phyloP scores from a whole-genome alignment of 2,797 vertebrate species.

The Cirrhinus mrigala region DNA sequence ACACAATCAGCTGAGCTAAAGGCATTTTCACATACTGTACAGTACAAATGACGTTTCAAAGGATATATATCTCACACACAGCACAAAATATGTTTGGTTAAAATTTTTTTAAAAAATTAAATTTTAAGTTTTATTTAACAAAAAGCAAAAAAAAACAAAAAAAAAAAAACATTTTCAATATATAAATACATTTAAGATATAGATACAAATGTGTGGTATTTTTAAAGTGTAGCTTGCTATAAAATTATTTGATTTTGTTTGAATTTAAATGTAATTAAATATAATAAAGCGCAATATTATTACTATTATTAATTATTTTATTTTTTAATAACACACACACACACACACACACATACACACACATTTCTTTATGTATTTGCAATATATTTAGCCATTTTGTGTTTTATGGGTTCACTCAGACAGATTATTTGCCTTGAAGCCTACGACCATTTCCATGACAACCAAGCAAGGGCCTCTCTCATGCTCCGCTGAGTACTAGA shows the following conservation, averaged over 20 bases:
- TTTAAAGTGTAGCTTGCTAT: background rate
- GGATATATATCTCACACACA: background rate
- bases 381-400: background rate
- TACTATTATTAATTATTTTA: too few species aligned
- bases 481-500: conserved; percentile 52
- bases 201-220: background rate
- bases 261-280: too few species aligned
- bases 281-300: too few species aligned
- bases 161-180: background rate
- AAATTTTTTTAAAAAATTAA: too few species aligned
- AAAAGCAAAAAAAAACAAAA: background rate
- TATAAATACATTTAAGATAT: background rate
- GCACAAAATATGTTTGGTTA: background rate
- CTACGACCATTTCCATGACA: conserved; percentile 66
- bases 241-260: background rate
- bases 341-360: too few species aligned
- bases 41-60: background rate
- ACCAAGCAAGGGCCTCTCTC: conserved; percentile 59
- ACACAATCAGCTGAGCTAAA: too few species aligned
- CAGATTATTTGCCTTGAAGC: conserved; percentile 33
- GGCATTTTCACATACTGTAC: background rate
- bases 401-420: background rate
- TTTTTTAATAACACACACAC: too few species aligned
- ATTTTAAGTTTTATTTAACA: too few species aligned
- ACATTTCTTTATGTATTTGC: background rate